Base-by-base conservation (phyloP, 2,797 vertebrate genomes). In the Vultur gryphus region DNA sequence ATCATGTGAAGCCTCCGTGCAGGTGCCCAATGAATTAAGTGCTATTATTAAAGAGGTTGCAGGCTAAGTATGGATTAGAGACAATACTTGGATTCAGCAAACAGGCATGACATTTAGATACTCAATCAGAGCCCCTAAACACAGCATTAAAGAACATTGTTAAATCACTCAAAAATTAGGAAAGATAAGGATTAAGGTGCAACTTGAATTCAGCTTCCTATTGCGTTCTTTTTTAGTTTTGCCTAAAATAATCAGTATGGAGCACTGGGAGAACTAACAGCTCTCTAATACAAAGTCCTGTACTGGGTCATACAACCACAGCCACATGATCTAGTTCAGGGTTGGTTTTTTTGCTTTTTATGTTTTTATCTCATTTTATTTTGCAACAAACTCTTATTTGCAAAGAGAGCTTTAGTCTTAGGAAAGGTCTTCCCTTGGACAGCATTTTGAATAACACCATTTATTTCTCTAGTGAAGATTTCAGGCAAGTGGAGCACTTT, bases 291-390 rank as follows among this genome's bases (percentile, higher is more conserved):
- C 5, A 2, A 61, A 81, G 49, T 69, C 24, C 43, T 84, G 0
- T 43, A 15, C 11, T 58, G n/a, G 21, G 17, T 76, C 78, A 70
- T 13, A 48, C 19, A 65, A 82, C 7, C 25, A 44, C 14, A 39
- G 29, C 11, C 4, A 33, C 13, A 5, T 29, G 31, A 57, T 19
- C 7, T 71, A 51, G 26, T 19, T 87, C 48, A 39, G 21, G 21
- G 3, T 10, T 70, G 14, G 1, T 10, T 0, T 4, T 69, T 85
- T 67, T 16, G 0, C 2, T 33, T 46, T 51, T 81, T 23, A 6
- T 2, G 9, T 2, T 25, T 85, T 46, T 2, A 37, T 54, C 28
- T 37, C 1, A 7, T 48, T 94, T 88, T 69, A 37, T 84, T 91
- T 94, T 73, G 24, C 8, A 69, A 29, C 23, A 61, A 71, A n/a